phyloP scores from a whole-genome alignment of 2,797 vertebrate genomes.

The Neostethus bicornis region DNA sequence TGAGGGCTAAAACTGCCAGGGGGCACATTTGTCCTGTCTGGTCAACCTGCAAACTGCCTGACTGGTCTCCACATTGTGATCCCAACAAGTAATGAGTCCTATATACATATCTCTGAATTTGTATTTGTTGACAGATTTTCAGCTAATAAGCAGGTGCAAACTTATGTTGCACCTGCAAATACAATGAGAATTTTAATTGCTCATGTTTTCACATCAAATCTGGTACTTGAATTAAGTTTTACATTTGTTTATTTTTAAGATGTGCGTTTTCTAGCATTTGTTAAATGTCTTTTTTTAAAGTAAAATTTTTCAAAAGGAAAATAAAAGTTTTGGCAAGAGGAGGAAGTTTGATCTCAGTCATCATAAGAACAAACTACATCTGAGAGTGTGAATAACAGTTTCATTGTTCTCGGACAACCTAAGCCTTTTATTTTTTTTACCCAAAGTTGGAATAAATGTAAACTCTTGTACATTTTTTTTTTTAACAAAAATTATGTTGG shows the following conservation, averaged over 20 bases:
- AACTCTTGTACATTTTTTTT: no score
- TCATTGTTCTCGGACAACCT: no score
- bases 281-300: not conserved
- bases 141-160: not conserved
- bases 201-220: no score
- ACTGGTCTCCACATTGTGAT: not conserved
- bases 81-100: not conserved
- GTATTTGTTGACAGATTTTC: not conserved
- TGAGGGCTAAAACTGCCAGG: not conserved
- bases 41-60: slow-evolving; percentile 4
- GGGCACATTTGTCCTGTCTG: slow-evolving; percentile 1
- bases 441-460: no score
- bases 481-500: no score
- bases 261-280: not conserved
- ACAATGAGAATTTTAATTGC: not conserved
- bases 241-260: not conserved
- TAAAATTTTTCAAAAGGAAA: no score
- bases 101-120: not conserved
- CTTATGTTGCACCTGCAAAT: no score
- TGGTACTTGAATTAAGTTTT: not conserved
- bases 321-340: no score
- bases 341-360: no score
- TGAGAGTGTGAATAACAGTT: no score
- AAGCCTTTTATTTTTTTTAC: no score
- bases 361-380: no score